Evolutionary conservation across 1,140 invertebrate genomes (phyloP).

Genomic region (Drosophila busckii): DNA sequence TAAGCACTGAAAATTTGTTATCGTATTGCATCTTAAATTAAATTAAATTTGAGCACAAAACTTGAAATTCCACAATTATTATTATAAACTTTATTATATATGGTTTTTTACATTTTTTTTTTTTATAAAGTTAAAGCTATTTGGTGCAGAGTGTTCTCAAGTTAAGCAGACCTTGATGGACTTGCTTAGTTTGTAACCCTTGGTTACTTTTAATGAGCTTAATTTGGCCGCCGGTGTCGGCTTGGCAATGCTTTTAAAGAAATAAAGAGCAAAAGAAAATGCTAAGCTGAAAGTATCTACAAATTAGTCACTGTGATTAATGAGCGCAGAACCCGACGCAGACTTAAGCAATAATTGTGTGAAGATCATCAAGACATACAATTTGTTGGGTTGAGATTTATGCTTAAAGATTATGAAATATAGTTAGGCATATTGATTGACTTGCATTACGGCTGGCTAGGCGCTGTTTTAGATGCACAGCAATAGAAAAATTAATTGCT

Average conservation of each 20-base stretch:
- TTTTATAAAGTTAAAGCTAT: neutral
- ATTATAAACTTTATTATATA: too few species aligned
- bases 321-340: constrained; percentile 22
- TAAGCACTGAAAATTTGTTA: too few species aligned
- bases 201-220: constrained; percentile 54
- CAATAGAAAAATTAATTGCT: constrained; percentile 11
- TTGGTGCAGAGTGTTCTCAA: constrained; percentile 7
- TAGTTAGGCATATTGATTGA: constrained; percentile 7
- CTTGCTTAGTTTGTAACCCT: constrained; percentile 39
- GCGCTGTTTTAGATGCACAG: neutral
- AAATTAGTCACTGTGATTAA: constrained; percentile 71
- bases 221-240: constrained; percentile 32
- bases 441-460: neutral
- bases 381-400: constrained; percentile 55
- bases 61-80: too few species aligned
- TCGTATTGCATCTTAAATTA: too few species aligned
- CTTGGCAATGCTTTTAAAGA: constrained; percentile 15
- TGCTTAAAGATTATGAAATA: neutral
- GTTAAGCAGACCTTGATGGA: constrained; percentile 10
- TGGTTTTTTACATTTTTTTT: too few species aligned
- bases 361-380: neutral
- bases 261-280: constrained; percentile 18
- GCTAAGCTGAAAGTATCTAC: constrained; percentile 16
- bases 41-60: too few species aligned
- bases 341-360: too few species aligned